Conservation (phyloP, 92 coral and sea anemone genomes). For the Pocillopora meandrina region DNA sequence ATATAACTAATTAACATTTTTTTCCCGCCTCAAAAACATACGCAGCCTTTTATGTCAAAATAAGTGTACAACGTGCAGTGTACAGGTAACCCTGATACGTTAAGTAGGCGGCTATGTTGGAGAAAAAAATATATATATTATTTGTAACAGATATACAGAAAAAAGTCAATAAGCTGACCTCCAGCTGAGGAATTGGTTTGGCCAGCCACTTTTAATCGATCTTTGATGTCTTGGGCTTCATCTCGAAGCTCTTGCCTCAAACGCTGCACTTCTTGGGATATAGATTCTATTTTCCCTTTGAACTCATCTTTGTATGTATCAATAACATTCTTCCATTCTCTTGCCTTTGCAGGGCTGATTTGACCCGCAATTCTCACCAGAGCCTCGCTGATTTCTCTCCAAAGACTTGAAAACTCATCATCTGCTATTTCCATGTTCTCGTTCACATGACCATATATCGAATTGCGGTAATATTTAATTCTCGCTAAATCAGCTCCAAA, state of each 20-base stretch:
- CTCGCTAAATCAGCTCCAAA: slow-evolving; percentile 41
- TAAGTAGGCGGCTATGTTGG: too few species aligned
- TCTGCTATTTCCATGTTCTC: neutral
- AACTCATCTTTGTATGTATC: neutral
- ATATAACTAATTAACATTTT: too few species aligned
- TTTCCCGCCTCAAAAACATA: too few species aligned
- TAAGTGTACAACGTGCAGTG: too few species aligned
- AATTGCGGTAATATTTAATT: neutral
- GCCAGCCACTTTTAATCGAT: neutral
- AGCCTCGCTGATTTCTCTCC: neutral
- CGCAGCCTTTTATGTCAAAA: too few species aligned
- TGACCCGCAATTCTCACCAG: neutral
- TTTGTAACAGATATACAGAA: too few species aligned
- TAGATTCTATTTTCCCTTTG: too few species aligned
- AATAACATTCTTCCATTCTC: neutral
- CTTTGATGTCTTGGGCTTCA: slow-evolving; percentile 4
- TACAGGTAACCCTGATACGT: too few species aligned
- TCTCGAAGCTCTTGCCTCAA: neutral
- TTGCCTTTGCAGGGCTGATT: neutral
- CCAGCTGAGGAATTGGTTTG: neutral
- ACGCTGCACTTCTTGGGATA: too few species aligned
- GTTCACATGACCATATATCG: neutral
- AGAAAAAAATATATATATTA: too few species aligned
- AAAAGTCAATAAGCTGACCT: neutral
- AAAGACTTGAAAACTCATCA: neutral